Base-by-base conservation (phyloP, 2,797 vertebrate species). In the Clarias platycephalus region DNA sequence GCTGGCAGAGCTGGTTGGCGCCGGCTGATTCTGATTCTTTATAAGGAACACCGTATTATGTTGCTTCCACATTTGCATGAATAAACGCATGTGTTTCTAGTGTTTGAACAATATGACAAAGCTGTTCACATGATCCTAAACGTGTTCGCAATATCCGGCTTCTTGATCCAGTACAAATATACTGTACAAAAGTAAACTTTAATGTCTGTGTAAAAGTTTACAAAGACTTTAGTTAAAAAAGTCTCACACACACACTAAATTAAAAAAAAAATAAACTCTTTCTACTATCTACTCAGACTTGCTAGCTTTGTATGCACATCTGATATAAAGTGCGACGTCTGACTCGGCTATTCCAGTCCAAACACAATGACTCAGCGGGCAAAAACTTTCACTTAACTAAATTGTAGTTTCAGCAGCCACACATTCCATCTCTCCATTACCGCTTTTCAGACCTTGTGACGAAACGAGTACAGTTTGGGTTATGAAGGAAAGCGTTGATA, bases 351-450 rank as follows among this genome's bases (percentile, higher is more conserved):
- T 74, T 85, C 63, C 63, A 68, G 62, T 12, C 49, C 53, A 82
- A 76, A 81, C 78, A 44, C 49, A 76, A 9, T 85, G 84, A 64
- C 28, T 81, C 68, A 44, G 60, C 63, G 81, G 78, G 71, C 55
- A 58, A 71, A 34, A 16, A 18, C 31, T 66, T 60, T 44, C 71
- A 40, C n/a, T 60, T 53, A 58, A 2, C 60, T 76, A 26, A 85
- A 64, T 60, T 71, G 60, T 28, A 20, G 40, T 28, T 44, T 63
- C 66, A 86, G 6, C 82, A 72, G 37, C 81, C 81, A 55, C 40
- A 72, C 40, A 83, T 86, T 82, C 80, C 84, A 77, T 40, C n/a
- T 64, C 40, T 24, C 9, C 24, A 16, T 26, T 53, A 13, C 74
- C 7, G 31, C 55, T 12, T 3, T 57, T 74, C 78, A 70, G 74